Conservation (phyloP, 2,888 invertebrate species). For the Drosophila anceps region DNA sequence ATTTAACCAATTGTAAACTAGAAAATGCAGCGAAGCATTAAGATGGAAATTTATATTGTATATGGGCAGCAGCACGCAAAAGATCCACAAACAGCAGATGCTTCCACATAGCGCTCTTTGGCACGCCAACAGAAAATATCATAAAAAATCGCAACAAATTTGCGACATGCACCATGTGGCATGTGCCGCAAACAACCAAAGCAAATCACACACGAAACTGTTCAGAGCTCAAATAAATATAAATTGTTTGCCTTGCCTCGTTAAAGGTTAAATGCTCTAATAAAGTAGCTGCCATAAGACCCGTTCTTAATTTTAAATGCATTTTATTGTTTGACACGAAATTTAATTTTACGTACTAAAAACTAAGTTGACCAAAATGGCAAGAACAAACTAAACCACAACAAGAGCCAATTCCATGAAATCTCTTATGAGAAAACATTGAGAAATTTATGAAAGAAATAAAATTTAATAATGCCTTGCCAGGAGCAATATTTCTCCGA, state of each 20-base stretch:
- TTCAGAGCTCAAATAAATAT: neutral
- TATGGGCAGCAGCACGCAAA: slow-evolving; percentile 6
- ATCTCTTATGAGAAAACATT: neutral
- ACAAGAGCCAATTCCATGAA: neutral
- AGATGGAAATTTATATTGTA: slow-evolving; percentile 34
- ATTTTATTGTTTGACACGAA: neutral
- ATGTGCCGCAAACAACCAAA: slow-evolving; percentile 10
- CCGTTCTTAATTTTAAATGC: neutral
- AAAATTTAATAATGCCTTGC: neutral
- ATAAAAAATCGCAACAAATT: slow-evolving; percentile 14
- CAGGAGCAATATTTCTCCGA: neutral
- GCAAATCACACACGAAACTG: neutral
- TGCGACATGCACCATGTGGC: slow-evolving; percentile 16
- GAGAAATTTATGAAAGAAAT: neutral
- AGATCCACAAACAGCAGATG: slow-evolving; percentile 1
- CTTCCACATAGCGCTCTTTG: neutral
- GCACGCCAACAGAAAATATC: slow-evolving; percentile 17
- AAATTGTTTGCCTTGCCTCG: neutral
- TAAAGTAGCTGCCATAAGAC: neutral
- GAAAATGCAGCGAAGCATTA: slow-evolving; percentile 32
- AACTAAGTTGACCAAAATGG: neutral
- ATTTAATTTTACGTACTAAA: neutral
- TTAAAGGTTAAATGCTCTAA: neutral
- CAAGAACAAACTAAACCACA: neutral
- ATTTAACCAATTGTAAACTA: slow-evolving; percentile 7